Evolutionary conservation across 1,140 invertebrate genomes (phyloP), one percentile per base, ranked within the genome.

Genomic region (Ostrea edulis): DNA sequence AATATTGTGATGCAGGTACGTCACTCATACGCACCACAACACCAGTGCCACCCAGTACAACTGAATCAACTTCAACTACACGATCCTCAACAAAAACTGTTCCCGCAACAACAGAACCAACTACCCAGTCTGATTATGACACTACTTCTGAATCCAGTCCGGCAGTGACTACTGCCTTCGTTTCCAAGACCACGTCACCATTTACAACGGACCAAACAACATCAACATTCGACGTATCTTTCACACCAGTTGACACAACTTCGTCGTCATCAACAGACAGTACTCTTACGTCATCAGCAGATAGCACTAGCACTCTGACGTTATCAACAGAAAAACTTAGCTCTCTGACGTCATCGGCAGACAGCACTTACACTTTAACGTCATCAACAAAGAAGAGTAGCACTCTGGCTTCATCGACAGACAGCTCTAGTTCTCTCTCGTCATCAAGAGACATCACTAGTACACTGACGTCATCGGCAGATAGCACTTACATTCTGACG

Each of bases 21-120:
- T 53, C 82, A 53, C 82, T 83, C 20, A 83, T 83, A 20, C 51
- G 82, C 8, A 83, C 51, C 8, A 53, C 82, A n/a, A 83, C 82
- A 52, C 82, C 11, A 53, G n/a, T 8, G n/a, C 9, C 44, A 52
- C 12, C 82, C 44, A 29, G 35, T 20, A 83, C 82, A 83, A 53
- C 51, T 53, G 44, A 53, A 52, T 54, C 82, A 52, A 77, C 68
- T 35, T 17, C 29, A 44, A 8, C 29, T 29, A 35, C 68, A 77
- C 68, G 35, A 25, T 14, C 25, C 14, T 77, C 68, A 14, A 29
- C 68, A 9, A 77, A 3, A 25, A 35, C 25, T 29, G 68, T 29
- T 14, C 8, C 22, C 2, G 12, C 7, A 29, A 44, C 68, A 29
- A 77, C 25, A 35, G 25, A 29, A 3, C 29, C 68, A 14, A 35